Conservation (phyloP, 2,888 invertebrate genomes). For the Hermaeophaga mercurialis region DNA sequence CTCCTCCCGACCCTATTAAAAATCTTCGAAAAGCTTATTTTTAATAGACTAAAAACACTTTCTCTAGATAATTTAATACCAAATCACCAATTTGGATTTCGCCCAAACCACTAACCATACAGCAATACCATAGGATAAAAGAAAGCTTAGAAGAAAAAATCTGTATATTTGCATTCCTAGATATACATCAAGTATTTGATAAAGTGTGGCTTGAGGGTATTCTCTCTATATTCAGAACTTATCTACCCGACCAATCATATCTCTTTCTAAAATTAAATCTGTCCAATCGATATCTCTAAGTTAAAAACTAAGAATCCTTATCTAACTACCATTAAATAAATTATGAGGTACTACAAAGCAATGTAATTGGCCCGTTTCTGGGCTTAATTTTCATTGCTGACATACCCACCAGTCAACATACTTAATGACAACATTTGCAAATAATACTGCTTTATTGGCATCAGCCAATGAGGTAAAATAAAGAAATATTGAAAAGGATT, state of each 20-base stretch:
- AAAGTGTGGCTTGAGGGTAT: slow-evolving; percentile 9
- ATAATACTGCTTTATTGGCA: slow-evolving; percentile 5
- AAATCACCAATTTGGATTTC: neutral
- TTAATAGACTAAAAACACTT: slow-evolving; percentile 1
- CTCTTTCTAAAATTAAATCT: neutral
- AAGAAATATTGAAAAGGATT: too few relatives aligned
- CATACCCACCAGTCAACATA: neutral
- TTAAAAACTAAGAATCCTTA: slow-evolving; percentile 1
- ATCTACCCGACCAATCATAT: neutral
- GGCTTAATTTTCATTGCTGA: slow-evolving; percentile 3
- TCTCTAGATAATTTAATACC: slow-evolving; percentile 1
- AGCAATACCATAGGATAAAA: neutral
- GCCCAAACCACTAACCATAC: neutral
- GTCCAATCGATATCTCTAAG: neutral
- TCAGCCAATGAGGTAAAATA: too few relatives aligned
- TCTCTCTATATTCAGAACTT: neutral
- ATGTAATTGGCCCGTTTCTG: slow-evolving; percentile 9
- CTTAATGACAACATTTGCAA: neutral
- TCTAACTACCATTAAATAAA: slow-evolving; percentile 4
- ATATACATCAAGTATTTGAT: neutral
- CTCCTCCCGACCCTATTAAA: neutral
- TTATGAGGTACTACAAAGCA: slow-evolving; percentile 15
- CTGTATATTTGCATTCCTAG: neutral
- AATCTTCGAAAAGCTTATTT: slow-evolving; percentile 1
- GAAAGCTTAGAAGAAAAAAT: neutral